A percentile compares a stretch with the other conserved stretches of the same genome.
Conservation (phyloP, 2,888 invertebrate species). For the Itoplectis maculator region DNA sequence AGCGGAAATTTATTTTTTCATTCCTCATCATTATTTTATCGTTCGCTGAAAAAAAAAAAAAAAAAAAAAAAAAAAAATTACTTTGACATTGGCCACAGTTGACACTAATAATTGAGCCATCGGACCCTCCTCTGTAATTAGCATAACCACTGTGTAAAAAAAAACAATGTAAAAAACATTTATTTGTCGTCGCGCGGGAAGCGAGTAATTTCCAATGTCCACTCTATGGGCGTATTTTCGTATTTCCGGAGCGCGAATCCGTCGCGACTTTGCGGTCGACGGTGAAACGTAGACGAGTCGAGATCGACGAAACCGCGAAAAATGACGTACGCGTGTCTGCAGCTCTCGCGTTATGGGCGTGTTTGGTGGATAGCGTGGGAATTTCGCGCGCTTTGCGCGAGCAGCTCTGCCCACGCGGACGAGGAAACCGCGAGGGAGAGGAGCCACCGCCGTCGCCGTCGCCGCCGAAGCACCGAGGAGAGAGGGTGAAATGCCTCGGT, state of each 20-base stretch:
- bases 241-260: not conserved
- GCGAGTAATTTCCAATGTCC: not conserved
- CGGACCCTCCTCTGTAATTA: not conserved
- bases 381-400: constrained; percentile 44
- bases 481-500: constrained; percentile 70
- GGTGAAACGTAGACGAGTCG: too few species aligned
- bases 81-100: not conserved
- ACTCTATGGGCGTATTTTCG: not conserved
- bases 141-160: not conserved
- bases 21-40: not conserved
- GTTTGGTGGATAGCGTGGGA: constrained; percentile 65
- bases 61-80: not conserved
- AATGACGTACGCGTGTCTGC: not conserved
- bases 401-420: constrained; percentile 62
- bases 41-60: not conserved
- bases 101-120: not conserved
- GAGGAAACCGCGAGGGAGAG: constrained; percentile 68
- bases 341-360: constrained; percentile 1
- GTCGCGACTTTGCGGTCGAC: too few species aligned
- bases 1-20: too few species aligned
- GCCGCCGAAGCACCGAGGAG: constrained; percentile 61
- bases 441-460: too few species aligned
- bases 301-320: constrained; percentile 26
- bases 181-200: not conserved
- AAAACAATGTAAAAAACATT: not conserved